These are phyloP conservation scores for Silurus aristotelis DNA, from an alignment of 2,797 vertebrate species.

Conservation along the genomic window DNA sequence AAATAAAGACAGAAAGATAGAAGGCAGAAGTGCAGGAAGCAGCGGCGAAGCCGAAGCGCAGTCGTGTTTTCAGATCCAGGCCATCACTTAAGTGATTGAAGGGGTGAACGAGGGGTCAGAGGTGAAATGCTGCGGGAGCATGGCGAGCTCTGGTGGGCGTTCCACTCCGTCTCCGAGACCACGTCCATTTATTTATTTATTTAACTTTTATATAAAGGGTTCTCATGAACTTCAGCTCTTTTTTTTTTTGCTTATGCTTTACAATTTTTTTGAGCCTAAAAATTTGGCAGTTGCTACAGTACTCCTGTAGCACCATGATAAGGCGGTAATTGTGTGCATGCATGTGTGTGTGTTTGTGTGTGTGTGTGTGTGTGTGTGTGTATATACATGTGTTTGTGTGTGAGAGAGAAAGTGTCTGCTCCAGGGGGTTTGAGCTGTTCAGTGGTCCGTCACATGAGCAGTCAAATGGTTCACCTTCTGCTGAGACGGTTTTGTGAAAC, in stretches of 20 bases:
- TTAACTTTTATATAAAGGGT: background rate
- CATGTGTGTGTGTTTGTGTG: conserved; percentile 51
- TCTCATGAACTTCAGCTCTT: conserved; percentile 29
- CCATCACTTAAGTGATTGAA: conserved; percentile 38
- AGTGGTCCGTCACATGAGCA: conserved; percentile 72
- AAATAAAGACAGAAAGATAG: background rate
- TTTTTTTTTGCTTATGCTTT: conserved; percentile 31
- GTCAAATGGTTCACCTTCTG: conserved; percentile 75
- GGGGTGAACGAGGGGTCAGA: conserved; percentile 33
- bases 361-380: background rate
- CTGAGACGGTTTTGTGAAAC: conserved; percentile 67
- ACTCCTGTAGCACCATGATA: conserved; percentile 74
- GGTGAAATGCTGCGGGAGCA: conserved; percentile 39
- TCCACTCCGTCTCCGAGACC: conserved; percentile 8
- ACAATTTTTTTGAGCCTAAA: conserved; percentile 23
- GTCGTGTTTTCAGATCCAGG: conserved; percentile 37
- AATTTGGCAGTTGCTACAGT: conserved; percentile 68
- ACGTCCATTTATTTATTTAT: conserved; percentile 25
- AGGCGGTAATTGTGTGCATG: conserved; percentile 67
- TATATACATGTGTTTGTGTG: background rate
- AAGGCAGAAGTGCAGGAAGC: conserved; percentile 8
- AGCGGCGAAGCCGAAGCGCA: conserved; percentile 11
- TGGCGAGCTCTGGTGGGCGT: conserved; percentile 33
- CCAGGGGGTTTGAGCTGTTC: conserved; percentile 72
- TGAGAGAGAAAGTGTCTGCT: conserved; percentile 70